Base-by-base conservation (phyloP, 2,113 vertebrate species). In the Chionodraco myersi region DNA sequence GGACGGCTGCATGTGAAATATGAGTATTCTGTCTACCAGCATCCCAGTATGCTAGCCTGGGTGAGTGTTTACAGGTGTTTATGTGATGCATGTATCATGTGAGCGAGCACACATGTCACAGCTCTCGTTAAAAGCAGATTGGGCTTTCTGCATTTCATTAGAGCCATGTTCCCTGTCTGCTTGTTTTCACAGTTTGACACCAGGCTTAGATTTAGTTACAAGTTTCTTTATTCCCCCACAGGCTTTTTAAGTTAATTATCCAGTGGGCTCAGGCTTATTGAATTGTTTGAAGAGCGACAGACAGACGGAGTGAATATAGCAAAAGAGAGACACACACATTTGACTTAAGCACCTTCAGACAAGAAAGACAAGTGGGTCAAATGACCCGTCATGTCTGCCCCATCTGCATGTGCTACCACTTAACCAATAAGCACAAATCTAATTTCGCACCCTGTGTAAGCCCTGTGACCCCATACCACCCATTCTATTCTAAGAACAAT, bases 121-220 rank as follows among this genome's bases (percentile, higher is more conserved):
- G 52, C 62, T 41, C 79, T 60, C 56, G 59, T 85, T 72, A 64
- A 83, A 89, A 83, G 70, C 26, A 15, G 52, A 76, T 51, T 65
- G 67, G n/a, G 48, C 66, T 58, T 57, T 90, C 82, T 91, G 90
- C 72, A 90, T 94, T 85, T 93, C 79, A 93, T 93, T 90, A 89
- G 8, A 14, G 16, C 61, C 11, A 2, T 52, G 70, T 84, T 90
- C 85, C 66, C 82, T 70, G 53, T 72, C 81, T 82, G 85, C 91
- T 86, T 86, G 90, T 89, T 90, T 91, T 91, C 83, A 84, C 77
- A 91, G 86, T 87, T 91, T 89, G 84, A 92, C 83, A 89, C 84
- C 54, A 61, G 56, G 69, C 82, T 89, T 76, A 85, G 82, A 91
- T 91, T 88, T 86, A 59, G 82, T 92, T 91, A 85, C 73, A 81